Base-by-base conservation (phyloP, 2,113 vertebrate genomes). In the Eublepharis macularius region DNA sequence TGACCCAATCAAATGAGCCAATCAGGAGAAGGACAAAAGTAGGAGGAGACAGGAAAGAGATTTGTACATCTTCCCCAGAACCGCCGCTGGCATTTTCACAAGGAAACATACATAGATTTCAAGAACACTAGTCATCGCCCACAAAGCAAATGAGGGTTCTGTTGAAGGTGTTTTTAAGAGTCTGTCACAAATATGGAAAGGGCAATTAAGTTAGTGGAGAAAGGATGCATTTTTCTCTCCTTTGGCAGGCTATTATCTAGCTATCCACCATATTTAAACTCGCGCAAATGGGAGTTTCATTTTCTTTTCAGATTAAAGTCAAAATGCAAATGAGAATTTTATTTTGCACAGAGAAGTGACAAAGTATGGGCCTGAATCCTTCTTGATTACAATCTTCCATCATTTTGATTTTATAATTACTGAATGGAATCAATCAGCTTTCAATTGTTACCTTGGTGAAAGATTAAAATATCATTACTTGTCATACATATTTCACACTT, bases 361-460 rank as follows among this genome's bases (percentile, higher is more conserved):
- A 94, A 94, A 95, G 89, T 93, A 91, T 87, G 82, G 95, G 85
- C 92, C 85, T 94, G 93, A 95, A 96, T 95, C 92, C 90, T 91
- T 94, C 93, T 93, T 95, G 96, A 97, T 96, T 96, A 96, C 93
- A 95, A 95, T 96, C 95, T 95, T 97, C 95, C 94, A 96, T 96
- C 96, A 97, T 96, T 95, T 96, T 96, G 93, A 94, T 96, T 95
- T 96, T 95, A 94, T 96, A 96, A 97, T 97, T 97, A 96, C 95
- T 94, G 94, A 96, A 96, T 95, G 89, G 88, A 96, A 96, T 96
- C 96, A 96, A 96, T 97, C 95, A 96, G 94, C 94, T 95, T 96
- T 96, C 95, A 96, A 92, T 96, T 95, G 95, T 97, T 96, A 96
- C 95, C 95, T 96, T 96, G 95, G 94, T 88, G 63, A 97, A 95